These are phyloP conservation scores for Probosciger aterrimus DNA, from an alignment of 2,113 vertebrate genomes.

Conservation along the genomic window DNA sequence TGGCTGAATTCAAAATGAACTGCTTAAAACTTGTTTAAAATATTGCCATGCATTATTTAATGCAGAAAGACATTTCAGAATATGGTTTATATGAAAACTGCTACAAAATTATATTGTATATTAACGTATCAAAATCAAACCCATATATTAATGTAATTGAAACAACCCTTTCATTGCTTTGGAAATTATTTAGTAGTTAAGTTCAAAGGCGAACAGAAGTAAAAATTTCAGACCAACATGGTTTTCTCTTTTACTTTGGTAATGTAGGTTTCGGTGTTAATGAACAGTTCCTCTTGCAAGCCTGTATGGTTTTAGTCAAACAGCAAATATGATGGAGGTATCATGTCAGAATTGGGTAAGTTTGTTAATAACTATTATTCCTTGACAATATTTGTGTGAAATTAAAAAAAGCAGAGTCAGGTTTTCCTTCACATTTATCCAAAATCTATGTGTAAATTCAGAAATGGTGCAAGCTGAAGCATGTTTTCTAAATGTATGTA, in stretches of 20 bases:
- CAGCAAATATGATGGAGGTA: neutral
- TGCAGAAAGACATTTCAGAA: neutral
- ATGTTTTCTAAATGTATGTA: neutral
- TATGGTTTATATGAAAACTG: neutral
- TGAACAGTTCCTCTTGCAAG: neutral
- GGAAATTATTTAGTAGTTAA: neutral
- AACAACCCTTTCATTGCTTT: neutral
- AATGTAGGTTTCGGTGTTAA: neutral
- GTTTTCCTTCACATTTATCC: neutral
- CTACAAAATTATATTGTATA: neutral
- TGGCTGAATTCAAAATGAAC: conserved; percentile 10
- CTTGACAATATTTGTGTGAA: neutral
- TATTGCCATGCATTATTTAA: neutral
- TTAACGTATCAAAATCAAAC: neutral
- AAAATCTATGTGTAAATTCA: neutral
- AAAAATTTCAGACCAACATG: neutral
- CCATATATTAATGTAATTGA: neutral
- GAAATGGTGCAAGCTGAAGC: neutral
- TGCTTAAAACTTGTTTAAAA: neutral
- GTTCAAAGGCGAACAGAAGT: conserved; percentile 1
- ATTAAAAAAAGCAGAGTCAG: neutral
- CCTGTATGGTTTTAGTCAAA: neutral
- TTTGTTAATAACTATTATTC: neutral
- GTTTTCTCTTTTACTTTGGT: neutral
- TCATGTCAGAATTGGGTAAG: neutral